Percentiles rank a stretch among this genome's conserved stretches.
These are phyloP conservation scores for Zhuqinia jingwanae DNA, from an alignment of 2,888 invertebrate species.

Conservation along the genomic window DNA sequence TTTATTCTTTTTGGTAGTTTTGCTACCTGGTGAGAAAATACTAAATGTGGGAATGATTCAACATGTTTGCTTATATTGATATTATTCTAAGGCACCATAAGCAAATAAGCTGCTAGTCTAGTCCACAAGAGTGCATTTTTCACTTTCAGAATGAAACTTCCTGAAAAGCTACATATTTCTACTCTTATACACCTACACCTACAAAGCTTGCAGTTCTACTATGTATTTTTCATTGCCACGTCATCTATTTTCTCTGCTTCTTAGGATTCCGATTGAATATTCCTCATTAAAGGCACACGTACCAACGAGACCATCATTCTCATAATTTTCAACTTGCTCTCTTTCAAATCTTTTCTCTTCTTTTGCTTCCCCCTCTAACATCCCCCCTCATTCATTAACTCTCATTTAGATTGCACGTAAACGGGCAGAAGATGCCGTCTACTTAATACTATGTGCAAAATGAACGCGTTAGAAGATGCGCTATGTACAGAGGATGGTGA, in stretches of 20 bases:
- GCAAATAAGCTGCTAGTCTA: no score
- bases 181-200: background rate
- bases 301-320: constrained; percentile 16
- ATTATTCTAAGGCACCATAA: no score
- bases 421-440: background rate
- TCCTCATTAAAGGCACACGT: constrained; percentile 52
- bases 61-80: background rate
- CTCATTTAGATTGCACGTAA: constrained; percentile 53
- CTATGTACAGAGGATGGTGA: constrained; percentile 45
- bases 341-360: constrained; percentile 31
- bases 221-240: constrained; percentile 51
- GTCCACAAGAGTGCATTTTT: background rate
- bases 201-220: background rate
- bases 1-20: background rate
- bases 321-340: background rate
- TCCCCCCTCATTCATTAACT: constrained; percentile 64
- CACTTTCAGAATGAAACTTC: background rate
- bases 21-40: background rate
- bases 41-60: background rate
- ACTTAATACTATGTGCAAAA: constrained; percentile 19
- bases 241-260: constrained; percentile 18
- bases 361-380: background rate
- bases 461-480: constrained; percentile 55
- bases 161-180: background rate
- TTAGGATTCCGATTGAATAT: constrained; percentile 65